Base-by-base conservation (phyloP, 2,797 vertebrate species). In the Mormyrops boulengeri region DNA sequence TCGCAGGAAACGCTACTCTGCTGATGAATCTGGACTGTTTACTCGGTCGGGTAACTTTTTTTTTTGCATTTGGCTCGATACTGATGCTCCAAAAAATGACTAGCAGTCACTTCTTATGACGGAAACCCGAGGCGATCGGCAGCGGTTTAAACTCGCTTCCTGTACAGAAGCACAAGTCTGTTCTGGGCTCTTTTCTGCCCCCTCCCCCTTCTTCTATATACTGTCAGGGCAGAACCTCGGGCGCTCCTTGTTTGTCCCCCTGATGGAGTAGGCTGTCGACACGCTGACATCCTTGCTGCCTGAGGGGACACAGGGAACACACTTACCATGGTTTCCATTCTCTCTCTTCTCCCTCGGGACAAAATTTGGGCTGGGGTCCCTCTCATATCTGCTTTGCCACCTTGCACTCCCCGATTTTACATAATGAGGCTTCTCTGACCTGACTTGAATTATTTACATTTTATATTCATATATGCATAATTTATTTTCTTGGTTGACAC, bases 401-500 rank as follows among this genome's bases (percentile, higher is more conserved):
- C 47, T 82, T 82, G 19, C 77, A 82, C n/a, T 22, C 84, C 84
- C 82, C 84, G 6, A 17, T 50, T 47, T 50, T 50, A 50, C 22
- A 50, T 53, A 50, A 85, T 82, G 19, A 82, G 77, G 77, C 38
- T 47, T 82, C 41, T 47, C 77, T 47, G 77, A 82, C 44, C 50
- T 30, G 19, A 26, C 47, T 69, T 88, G n/a, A 1, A 84, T 85
- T 52, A 26, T 80, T 73, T 88, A 44, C 50, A 62, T n/a, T 62
- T 82, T 17, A 19, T 82, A 82, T 82, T 82, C 41, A 82, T 82
- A 82, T 55, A 77, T 86, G 49, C 66, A 12, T 4, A 44, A 47
- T 82, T 82, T 41, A 82, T 82, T 82, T 47, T 82, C 41, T 82
- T 47, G 38, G 77, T 47, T 82, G 77, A 82, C 77, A 82, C 77